Evolutionary conservation across 2,797 vertebrate genomes (phyloP).

Genomic region (Phalloptychus januarius): DNA sequence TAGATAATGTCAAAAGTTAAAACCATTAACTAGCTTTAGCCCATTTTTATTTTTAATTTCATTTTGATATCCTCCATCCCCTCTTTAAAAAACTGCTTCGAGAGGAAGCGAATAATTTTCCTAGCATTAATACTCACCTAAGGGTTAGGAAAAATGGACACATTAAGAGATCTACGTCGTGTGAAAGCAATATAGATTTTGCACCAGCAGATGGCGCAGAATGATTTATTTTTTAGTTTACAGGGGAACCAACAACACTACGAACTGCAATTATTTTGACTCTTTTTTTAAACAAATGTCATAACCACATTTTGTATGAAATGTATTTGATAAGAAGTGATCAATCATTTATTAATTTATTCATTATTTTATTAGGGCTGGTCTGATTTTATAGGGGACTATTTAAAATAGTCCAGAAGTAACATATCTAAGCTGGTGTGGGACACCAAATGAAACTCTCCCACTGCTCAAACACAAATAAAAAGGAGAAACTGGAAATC

Average conservation of each 20-base stretch:
- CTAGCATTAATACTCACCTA: neutral
- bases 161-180: neutral
- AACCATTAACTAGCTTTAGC: neutral
- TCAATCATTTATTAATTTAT: neutral
- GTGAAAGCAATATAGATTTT: neutral
- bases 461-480: too few species aligned
- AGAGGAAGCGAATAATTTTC: neutral
- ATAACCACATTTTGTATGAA: neutral
- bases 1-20: neutral
- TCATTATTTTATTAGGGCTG: neutral
- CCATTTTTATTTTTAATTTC: neutral
- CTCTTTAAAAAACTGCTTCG: neutral
- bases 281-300: neutral
- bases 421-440: too few species aligned
- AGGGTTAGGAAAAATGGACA: neutral
- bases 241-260: neutral
- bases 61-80: too few species aligned
- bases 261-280: neutral
- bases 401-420: too few species aligned
- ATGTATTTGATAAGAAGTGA: neutral
- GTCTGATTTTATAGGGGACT: neutral
- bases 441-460: too few species aligned
- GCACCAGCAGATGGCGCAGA: constrained; percentile 42
- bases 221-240: neutral
- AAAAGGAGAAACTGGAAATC: too few species aligned